A percentile compares a stretch with the other conserved stretches of the same genome.
Evolutionary conservation across 2,113 vertebrate species (phyloP).

Genomic region (Leptobrachium ailaonicum): DNA sequence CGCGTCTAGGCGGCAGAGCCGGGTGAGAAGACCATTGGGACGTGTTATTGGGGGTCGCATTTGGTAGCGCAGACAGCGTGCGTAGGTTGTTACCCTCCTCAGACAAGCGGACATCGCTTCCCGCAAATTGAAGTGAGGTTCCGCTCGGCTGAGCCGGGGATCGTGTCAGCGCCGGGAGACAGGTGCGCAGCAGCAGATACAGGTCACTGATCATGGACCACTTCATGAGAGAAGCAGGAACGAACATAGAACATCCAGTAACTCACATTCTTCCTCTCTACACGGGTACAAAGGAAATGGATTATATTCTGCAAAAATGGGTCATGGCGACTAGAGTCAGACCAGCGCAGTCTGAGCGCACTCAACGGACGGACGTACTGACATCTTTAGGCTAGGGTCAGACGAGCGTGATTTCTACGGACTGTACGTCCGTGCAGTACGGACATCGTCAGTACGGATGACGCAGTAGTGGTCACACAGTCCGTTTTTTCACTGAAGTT

Average conservation of each 20-base stretch:
- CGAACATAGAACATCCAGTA: conserved; percentile 7
- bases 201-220: conserved; percentile 24
- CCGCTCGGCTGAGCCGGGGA: conserved; percentile 18
- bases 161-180: conserved; percentile 14
- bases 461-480: too few species aligned
- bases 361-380: too few species aligned
- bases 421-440: too few species aligned
- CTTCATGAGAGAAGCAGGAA: background rate
- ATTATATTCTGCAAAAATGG: too few species aligned
- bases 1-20: too few species aligned
- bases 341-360: too few species aligned
- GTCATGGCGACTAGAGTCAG: too few species aligned
- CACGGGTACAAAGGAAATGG: too few species aligned
- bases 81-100: conserved; percentile 1
- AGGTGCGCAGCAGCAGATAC: conserved; percentile 18
- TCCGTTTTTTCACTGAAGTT: too few species aligned
- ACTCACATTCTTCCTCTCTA: background rate
- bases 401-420: too few species aligned
- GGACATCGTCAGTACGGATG: too few species aligned
- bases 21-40: background rate
- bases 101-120: conserved; percentile 12
- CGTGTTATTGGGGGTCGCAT: background rate
- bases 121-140: conserved; percentile 25
- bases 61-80: background rate
- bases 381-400: too few species aligned